A percentile compares a stretch with the other conserved stretches of the same genome.
These are phyloP conservation scores for Athene noctua DNA, from an alignment of 2,113 vertebrate genomes.

Conservation along the genomic window DNA sequence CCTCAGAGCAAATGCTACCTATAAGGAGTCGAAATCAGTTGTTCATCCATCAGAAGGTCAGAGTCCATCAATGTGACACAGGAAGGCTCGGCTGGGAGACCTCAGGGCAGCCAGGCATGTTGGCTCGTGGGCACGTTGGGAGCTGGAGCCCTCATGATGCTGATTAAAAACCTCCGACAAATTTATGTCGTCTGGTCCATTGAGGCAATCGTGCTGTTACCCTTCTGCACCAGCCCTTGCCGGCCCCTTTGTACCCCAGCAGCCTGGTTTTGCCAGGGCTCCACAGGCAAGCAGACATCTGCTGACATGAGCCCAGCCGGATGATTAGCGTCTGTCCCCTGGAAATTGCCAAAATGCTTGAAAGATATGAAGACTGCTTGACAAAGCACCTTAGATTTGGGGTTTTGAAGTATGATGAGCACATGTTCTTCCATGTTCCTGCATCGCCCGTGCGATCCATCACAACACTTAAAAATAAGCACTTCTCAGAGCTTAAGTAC, in stretches of 20 bases:
- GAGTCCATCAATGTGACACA: not conserved
- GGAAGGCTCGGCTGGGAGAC: not conserved
- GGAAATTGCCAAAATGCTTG: not conserved
- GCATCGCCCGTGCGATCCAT: rapidly evolving
- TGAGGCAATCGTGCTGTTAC: rapidly evolving
- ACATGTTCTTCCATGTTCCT: not conserved
- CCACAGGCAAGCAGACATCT: rapidly evolving
- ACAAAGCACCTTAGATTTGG: not conserved
- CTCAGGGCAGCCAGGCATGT: not conserved
- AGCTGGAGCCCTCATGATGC: not conserved
- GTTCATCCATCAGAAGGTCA: conserved; percentile 41
- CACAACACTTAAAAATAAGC: not conserved
- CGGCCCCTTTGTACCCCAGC: rapidly evolving
- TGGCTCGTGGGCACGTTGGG: not conserved
- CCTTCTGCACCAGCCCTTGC: not conserved
- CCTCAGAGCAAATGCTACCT: not conserved
- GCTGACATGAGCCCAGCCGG: rapidly evolving
- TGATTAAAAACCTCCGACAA: not conserved
- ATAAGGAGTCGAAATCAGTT: conserved; percentile 3
- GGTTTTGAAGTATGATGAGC: rapidly evolving
- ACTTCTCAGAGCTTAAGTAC: not conserved
- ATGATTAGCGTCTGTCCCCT: rapidly evolving
- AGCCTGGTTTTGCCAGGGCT: rapidly evolving
- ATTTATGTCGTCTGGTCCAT: not conserved
- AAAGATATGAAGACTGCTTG: not conserved